Evolutionary conservation across 2,797 vertebrate species (phyloP), one percentile per base, ranked within the genome.

Genomic region (Sitta carolinensis): DNA sequence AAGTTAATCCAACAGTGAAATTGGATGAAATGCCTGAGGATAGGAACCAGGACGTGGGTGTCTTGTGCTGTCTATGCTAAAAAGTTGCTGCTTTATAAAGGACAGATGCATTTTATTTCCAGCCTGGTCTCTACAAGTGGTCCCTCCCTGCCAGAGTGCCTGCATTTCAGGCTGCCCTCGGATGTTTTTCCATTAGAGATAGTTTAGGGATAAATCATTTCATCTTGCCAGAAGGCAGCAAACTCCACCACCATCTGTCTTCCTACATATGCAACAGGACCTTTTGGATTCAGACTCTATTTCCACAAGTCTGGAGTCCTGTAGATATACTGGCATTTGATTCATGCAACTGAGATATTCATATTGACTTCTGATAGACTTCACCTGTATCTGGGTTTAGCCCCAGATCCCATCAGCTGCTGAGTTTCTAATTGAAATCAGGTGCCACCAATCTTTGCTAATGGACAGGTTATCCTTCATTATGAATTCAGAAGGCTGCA

Each of bases 1-100:
- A 86, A 91, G 91, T 94, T 97, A 97, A 96, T 95, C 87, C 7
- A 14, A 57, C 90, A 93, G 63, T 58, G 89, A 96, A 95, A 96
- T 82, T 50, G 92, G 95, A 90, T 91, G 69, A 94, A 96, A 92
- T 50, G 91, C 96, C 90, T 42, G 59, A 96, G 94, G 84, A 83
- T 3, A 85, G 77, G 61, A 77, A 91, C 88, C 72, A 52, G 84
- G 42, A 27, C 1, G 18, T 54, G 80, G 75, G 70, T 69, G 51
- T 72, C 69, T 81, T 45, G 45, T n/a, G 74, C 78, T 76, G 45
- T 16, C 57, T 87, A 8, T 66, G 68, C 72, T 96, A 84, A 94
- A 77, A 93, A 79, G 74, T 66, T 89, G 67, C 87, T 81, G 77
- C 45, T 57, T 69, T 47, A 48, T 58, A 86, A 75, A 66, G 78